phyloP scores from a whole-genome alignment of 2,888 invertebrate genomes.

The Chesias legatella region DNA sequence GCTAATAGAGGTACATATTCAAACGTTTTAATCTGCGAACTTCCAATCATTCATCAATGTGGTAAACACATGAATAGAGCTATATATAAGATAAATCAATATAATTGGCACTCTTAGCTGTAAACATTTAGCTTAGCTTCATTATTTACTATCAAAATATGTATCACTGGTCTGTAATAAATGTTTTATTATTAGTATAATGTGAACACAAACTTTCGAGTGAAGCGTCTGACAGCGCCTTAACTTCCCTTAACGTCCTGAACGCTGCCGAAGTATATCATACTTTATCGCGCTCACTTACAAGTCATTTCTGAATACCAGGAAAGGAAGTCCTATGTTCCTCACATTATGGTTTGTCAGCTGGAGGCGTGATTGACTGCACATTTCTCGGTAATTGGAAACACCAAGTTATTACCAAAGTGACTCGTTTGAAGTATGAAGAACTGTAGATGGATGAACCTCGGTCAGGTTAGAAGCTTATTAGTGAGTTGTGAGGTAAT shows the following conservation, averaged over 20 bases:
- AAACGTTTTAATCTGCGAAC: too few relatives aligned
- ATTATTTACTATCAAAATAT: too few relatives aligned
- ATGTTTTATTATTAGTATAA: too few relatives aligned
- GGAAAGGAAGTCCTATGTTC: constrained; percentile 24
- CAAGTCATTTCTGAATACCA: background rate
- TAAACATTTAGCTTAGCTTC: too few relatives aligned
- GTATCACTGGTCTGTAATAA: too few relatives aligned
- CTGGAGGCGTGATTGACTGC: constrained; percentile 54
- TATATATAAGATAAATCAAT: too few relatives aligned
- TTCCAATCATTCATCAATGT: too few relatives aligned
- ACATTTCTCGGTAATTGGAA: constrained; percentile 60
- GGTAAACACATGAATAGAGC: too few relatives aligned
- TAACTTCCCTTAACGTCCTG: constrained; percentile 7
- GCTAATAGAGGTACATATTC: too few relatives aligned
- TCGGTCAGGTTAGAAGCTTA: constrained; percentile 24
- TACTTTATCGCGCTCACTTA: background rate
- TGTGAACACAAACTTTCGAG: background rate
- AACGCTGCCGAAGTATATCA: background rate
- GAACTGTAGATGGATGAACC: constrained; percentile 25
- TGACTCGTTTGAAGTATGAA: constrained; percentile 38
- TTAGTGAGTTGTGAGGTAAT: constrained; percentile 21
- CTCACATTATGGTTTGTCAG: constrained; percentile 48
- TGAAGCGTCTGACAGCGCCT: background rate
- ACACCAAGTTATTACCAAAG: constrained; percentile 45
- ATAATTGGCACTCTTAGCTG: too few relatives aligned